Evolutionary conservation across 2,888 invertebrate genomes (phyloP).

Genomic region (Hedychridium roseum): DNA sequence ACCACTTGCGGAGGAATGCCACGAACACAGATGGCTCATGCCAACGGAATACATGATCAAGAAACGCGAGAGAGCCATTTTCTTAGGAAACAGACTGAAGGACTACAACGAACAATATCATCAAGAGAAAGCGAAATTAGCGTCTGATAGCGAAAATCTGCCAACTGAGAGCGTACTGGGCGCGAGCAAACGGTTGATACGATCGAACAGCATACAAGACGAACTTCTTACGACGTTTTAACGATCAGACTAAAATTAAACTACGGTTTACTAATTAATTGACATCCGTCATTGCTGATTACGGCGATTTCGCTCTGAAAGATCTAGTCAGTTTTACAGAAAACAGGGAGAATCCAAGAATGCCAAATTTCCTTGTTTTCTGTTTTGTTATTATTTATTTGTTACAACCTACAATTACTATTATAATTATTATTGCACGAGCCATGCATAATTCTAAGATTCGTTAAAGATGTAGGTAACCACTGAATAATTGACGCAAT

Average conservation of each 20-base stretch:
- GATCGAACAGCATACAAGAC: slow-evolving; percentile 87
- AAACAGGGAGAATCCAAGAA: slow-evolving; percentile 18
- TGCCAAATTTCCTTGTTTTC: slow-evolving; percentile 41
- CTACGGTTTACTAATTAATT: slow-evolving; percentile 49
- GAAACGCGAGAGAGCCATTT: slow-evolving; percentile 87
- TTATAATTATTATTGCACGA: slow-evolving; percentile 19
- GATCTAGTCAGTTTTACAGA: slow-evolving; percentile 37
- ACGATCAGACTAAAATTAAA: slow-evolving; percentile 42
- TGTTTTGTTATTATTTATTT: slow-evolving; percentile 59
- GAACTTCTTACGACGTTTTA: slow-evolving; percentile 72
- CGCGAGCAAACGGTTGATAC: slow-evolving; percentile 69
- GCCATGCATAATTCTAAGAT: too few species aligned
- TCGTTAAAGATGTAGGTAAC: too few species aligned
- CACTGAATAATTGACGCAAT: too few species aligned
- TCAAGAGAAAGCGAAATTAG: slow-evolving; percentile 70
- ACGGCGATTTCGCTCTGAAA: slow-evolving; percentile 19
- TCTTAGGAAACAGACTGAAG: slow-evolving; percentile 84
- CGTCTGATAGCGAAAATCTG: slow-evolving; percentile 69
- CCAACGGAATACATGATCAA: slow-evolving; percentile 93
- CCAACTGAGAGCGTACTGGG: slow-evolving; percentile 66
- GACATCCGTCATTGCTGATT: slow-evolving; percentile 33
- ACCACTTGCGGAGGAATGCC: slow-evolving; percentile 92
- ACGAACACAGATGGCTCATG: slow-evolving; percentile 95
- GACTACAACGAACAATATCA: slow-evolving; percentile 85
- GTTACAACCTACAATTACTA: slow-evolving; percentile 52